These are phyloP conservation scores for Bombus sylvicola DNA, from an alignment of 1,140 invertebrate species.

Conservation along the genomic window DNA sequence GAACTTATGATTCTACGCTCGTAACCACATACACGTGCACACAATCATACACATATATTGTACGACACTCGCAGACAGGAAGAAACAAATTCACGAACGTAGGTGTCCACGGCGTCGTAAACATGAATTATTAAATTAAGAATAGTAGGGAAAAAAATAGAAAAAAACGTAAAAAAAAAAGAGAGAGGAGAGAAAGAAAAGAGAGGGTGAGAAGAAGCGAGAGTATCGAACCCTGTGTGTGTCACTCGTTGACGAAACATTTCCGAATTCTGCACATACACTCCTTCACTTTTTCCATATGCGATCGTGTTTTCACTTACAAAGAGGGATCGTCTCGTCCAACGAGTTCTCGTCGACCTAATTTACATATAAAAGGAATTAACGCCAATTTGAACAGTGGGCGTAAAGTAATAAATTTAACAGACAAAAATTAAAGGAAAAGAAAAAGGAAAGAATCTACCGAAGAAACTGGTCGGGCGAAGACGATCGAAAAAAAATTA, in stretches of 20 bases:
- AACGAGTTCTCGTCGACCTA: constrained; percentile 49
- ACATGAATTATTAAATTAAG: constrained; percentile 29
- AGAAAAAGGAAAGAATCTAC: not conserved
- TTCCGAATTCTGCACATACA: constrained; percentile 69
- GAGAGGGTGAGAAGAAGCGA: not conserved
- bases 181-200: not conserved
- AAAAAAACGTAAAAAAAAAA: not conserved
- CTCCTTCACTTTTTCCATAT: constrained; percentile 58
- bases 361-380: not conserved
- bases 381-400: not conserved
- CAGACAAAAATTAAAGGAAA: not conserved
- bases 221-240: constrained; percentile 38
- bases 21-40: constrained; percentile 11
- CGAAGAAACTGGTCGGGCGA: constrained; percentile 56
- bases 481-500: constrained; percentile 52
- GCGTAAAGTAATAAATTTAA: not conserved
- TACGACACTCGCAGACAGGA: not conserved
- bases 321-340: constrained; percentile 53
- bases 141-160: not conserved
- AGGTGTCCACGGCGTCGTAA: constrained; percentile 56
- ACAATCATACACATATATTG: not conserved
- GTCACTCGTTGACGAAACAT: constrained; percentile 55
- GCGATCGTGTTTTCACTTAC: constrained; percentile 68
- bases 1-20: not conserved
- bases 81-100: constrained; percentile 40